Evolutionary conservation across 1,140 invertebrate genomes (phyloP), one percentile per base, ranked within the genome.

Genomic region (Pogonus chalceus): DNA sequence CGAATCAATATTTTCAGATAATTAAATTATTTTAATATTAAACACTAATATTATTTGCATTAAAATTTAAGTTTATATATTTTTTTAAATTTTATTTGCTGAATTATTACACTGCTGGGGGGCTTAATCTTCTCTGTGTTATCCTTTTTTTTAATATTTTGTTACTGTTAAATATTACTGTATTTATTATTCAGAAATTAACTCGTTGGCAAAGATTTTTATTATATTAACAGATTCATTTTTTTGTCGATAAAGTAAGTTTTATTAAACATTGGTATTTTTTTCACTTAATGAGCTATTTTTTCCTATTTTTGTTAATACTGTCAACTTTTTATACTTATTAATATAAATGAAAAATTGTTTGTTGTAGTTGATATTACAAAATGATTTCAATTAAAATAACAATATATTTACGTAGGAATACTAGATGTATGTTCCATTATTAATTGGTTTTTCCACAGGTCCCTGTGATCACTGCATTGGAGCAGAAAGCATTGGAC

Each of bases 401-500:
- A n/a, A n/a, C n/a, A n/a, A n/a, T n/a, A 31, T 31, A 31, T 31
- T 31, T 31, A 14, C 14, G 26, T 31, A 31, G 26, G 26, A 31
- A 31, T 31, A 31, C 26, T 31, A 31, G 4, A 14, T 31, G 14
- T 31, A 31, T n/a, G n/a, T n/a, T n/a, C n/a, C n/a, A n/a, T n/a
- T n/a, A n/a, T n/a, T n/a, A n/a, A n/a, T n/a, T n/a, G n/a, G n/a
- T n/a, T 69, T 68, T 69, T 69, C 71, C 66, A 61, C 73, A 92
- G 87, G 79, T 90, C 63, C 85, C 86, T 14, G 61, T 79, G 39
- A 81, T 96, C 60, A 78, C 84, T 59, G 79, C 78, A 35, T 68
- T 96, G 62, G 93, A 96, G 67, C 79, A 85, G 56, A 78, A 84
- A 16, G 81, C 89, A 65, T 63, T 90, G 56, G 78, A 81, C 49